Evolutionary conservation across 2,888 invertebrate species (phyloP), one percentile per base, ranked within the genome.

Genomic region (Gymnosoma rotundatum): DNA sequence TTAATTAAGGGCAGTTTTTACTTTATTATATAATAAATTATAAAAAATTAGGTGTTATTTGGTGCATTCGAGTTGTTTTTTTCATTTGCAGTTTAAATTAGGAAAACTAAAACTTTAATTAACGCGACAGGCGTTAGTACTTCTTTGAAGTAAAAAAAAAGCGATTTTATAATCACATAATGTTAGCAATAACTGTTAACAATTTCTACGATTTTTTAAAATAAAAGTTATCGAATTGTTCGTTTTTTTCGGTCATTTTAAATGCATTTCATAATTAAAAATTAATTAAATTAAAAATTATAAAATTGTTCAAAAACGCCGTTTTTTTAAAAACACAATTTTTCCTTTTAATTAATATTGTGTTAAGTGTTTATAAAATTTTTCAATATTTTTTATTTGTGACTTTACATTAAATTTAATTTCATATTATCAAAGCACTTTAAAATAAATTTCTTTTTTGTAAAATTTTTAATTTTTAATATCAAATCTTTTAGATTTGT

Each of bases 261-360:
- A 56, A 61, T 69, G 32, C 48, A 61, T 54, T 48, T 36, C n/a
- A 4, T 32, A 2, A 2, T n/a, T 66, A 42, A 66, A 67, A 9
- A 12, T 56, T 61, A 14, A n/a, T n/a, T n/a, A n/a, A n/a, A n/a
- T n/a, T n/a, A n/a, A n/a, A n/a, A n/a, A n/a, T n/a, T n/a, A n/a
- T 67, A 61, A 67, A 67, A 54, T 14, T 80, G 73, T 60, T n/a
- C 80, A 74, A 67, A 48, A 48, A 67, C 60, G 60, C 54, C 61
- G 79, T 73, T 79, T 42, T 38, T 52, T 54, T 79, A 66, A 79
- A 73, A 73, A 60, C 73, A 79, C 25, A 73, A 42, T 25, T 25
- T 45, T 73, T 38, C 32, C 25, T 16, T 45, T 54, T 18, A 20
- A 32, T 14, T 42, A n/a, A n/a, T 38, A 58, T 79, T 21, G 21